Percentiles rank a stretch among this genome's conserved stretches.
Evolutionary conservation across 2,888 invertebrate genomes (phyloP).

Genomic region (Perizoma flavofasciatum): DNA sequence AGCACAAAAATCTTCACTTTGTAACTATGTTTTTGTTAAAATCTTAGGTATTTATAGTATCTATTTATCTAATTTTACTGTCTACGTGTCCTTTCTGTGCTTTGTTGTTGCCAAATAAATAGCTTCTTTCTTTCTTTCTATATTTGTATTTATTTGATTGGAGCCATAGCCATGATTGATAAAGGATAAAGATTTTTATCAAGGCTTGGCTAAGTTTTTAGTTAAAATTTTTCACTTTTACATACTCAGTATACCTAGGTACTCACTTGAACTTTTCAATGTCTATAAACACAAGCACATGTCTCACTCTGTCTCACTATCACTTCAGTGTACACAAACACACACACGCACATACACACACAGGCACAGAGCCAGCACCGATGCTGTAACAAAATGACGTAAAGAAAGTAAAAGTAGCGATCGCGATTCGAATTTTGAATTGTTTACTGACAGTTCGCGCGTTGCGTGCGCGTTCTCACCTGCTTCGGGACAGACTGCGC

Average conservation of each 20-base stretch:
- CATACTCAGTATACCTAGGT: slow-evolving; percentile 21
- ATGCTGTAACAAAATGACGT: slow-evolving; percentile 41
- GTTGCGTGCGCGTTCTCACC: slow-evolving; percentile 35
- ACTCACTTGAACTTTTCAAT: slow-evolving; percentile 25
- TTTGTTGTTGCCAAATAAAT: no score
- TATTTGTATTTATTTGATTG: no score
- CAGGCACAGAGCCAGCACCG: slow-evolving; percentile 25
- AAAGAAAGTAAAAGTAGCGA: slow-evolving; percentile 62
- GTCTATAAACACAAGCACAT: slow-evolving; percentile 13
- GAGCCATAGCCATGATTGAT: no score
- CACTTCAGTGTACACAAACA: slow-evolving; percentile 20
- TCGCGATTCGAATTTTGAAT: slow-evolving; percentile 43
- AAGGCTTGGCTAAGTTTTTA: no score
- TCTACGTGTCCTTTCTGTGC: no score
- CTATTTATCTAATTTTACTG: no score
- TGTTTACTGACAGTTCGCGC: slow-evolving; percentile 43
- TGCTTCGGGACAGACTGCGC: slow-evolving; percentile 38
- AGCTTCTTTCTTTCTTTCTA: no score
- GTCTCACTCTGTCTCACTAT: slow-evolving; percentile 21
- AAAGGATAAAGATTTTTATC: no score
- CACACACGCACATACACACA: slow-evolving; percentile 38
- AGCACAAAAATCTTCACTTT: no score
- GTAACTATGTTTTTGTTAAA: no score
- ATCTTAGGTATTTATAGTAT: no score
- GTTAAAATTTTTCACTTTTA: no score